A percentile compares a stretch with the other conserved stretches of the same genome.
These are phyloP conservation scores for Leuctra nigra DNA, from an alignment of 2,888 invertebrate species.

Conservation along the genomic window DNA sequence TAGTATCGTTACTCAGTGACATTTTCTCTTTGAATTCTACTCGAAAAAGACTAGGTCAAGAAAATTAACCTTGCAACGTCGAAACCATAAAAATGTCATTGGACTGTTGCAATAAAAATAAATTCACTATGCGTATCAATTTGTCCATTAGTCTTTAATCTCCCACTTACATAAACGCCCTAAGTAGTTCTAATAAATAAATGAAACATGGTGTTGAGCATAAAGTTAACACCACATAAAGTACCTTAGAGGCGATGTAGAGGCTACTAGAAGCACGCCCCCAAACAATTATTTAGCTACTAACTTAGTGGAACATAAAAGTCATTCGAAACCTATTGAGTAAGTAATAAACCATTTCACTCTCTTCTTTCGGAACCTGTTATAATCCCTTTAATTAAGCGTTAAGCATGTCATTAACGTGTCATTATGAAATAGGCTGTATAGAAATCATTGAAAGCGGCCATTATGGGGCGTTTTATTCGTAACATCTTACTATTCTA, in stretches of 20 bases:
- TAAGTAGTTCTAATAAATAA: slow-evolving; percentile 15
- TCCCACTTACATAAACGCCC: slow-evolving; percentile 8
- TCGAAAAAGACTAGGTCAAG: slow-evolving; percentile 5
- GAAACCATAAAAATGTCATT: slow-evolving; percentile 14
- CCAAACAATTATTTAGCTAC: slow-evolving; percentile 15
- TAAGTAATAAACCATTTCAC: slow-evolving; percentile 8
- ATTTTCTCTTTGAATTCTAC: too few species aligned
- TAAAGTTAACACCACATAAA: slow-evolving; percentile 15
- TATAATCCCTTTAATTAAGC: slow-evolving; percentile 10
- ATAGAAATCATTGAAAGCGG: slow-evolving; percentile 7
- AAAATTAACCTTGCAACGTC: slow-evolving; percentile 2
- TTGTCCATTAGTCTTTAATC: slow-evolving; percentile 5
- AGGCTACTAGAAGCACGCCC: too few species aligned
- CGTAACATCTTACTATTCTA: too few species aligned
- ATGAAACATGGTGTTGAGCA: background rate
- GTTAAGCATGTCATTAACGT: slow-evolving; percentile 11
- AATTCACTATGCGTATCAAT: slow-evolving; percentile 9
- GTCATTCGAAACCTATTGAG: slow-evolving; percentile 12
- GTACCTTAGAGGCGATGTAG: background rate
- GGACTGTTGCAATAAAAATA: slow-evolving; percentile 9
- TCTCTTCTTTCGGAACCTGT: slow-evolving; percentile 4
- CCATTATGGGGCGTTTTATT: slow-evolving; percentile 2
- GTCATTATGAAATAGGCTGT: background rate
- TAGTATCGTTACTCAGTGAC: too few species aligned
- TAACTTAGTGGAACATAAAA: slow-evolving; percentile 9